Conservation (phyloP, 2,888 invertebrate genomes). For the Athalia rosae region DNA sequence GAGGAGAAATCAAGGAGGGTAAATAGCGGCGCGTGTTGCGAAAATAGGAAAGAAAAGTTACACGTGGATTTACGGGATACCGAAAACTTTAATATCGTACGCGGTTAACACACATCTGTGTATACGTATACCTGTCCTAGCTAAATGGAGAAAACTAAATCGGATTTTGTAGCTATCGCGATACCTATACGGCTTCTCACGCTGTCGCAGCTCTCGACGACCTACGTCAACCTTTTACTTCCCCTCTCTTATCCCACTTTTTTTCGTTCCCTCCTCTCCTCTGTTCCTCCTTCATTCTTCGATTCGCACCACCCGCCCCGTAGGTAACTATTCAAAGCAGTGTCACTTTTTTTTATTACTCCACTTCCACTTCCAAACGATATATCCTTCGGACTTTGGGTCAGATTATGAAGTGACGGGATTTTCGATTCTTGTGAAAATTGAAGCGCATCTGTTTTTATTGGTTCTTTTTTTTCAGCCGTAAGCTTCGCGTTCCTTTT, state of each 20-base stretch:
- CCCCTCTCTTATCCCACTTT: conserved; percentile 2
- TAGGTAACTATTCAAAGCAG: conserved; percentile 12
- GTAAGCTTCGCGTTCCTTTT: too few species aligned
- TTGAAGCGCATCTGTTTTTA: not conserved
- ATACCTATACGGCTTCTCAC: conserved; percentile 21
- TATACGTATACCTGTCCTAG: not conserved
- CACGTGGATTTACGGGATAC: not conserved
- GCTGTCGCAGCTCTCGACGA: conserved; percentile 16
- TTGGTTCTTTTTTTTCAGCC: not conserved
- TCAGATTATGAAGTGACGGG: not conserved
- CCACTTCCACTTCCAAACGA: conserved; percentile 11
- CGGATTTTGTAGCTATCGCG: conserved; percentile 16
- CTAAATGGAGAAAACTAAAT: conserved; percentile 13
- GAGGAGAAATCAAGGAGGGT: too few species aligned
- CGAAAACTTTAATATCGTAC: conserved; percentile 2
- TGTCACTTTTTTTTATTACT: not conserved
- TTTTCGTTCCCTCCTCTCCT: not conserved
- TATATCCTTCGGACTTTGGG: conserved; percentile 18
- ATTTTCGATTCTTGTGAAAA: conserved; percentile 10
- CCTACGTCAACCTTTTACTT: conserved; percentile 39
- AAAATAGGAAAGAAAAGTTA: not conserved
- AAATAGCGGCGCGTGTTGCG: too few species aligned
- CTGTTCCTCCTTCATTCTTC: conserved; percentile 8
- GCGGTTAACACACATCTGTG: too few species aligned
- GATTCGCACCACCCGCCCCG: conserved; percentile 36